Evolutionary conservation across 1,140 invertebrate species (phyloP).

Genomic region (Chironomus tepperi): DNA sequence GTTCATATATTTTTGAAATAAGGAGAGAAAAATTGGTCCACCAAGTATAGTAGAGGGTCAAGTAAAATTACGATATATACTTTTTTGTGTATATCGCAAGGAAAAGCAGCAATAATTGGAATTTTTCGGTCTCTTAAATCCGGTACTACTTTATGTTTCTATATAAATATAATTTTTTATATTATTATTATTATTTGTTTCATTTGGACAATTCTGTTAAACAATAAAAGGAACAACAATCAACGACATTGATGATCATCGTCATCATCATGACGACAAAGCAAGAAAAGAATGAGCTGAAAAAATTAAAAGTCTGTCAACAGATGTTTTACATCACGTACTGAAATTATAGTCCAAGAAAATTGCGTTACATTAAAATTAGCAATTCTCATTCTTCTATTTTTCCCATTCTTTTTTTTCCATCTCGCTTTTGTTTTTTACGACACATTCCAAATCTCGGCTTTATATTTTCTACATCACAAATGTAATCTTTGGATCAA

Average conservation of each 20-base stretch:
- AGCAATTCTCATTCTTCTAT: constrained; percentile 3
- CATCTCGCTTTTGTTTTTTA: neutral
- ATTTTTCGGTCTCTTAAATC: constrained; percentile 19
- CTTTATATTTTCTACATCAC: neutral
- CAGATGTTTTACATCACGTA: constrained; percentile 23
- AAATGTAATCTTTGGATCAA: constrained; percentile 16
- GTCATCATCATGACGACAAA: neutral
- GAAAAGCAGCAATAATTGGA: constrained; percentile 18
- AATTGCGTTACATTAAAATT: constrained; percentile 23
- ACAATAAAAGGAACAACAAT: no score
- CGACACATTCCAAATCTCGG: constrained; percentile 16
- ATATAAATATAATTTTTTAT: neutral
- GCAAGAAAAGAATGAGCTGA: neutral
- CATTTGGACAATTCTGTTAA: no score
- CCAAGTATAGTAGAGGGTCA: neutral
- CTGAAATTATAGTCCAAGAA: neutral
- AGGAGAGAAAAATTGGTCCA: neutral
- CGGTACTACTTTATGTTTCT: constrained; percentile 12
- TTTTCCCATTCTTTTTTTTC: neutral
- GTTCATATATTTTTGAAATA: neutral
- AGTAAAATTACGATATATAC: constrained; percentile 17
- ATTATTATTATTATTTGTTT: neutral
- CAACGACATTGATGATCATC: no score
- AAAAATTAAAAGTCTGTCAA: constrained; percentile 17
- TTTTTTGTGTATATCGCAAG: neutral